A percentile compares a stretch with the other conserved stretches of the same genome.
These are phyloP conservation scores for Tauraco hartlaubi DNA, from an alignment of 2,797 vertebrate genomes.

Conservation along the genomic window DNA sequence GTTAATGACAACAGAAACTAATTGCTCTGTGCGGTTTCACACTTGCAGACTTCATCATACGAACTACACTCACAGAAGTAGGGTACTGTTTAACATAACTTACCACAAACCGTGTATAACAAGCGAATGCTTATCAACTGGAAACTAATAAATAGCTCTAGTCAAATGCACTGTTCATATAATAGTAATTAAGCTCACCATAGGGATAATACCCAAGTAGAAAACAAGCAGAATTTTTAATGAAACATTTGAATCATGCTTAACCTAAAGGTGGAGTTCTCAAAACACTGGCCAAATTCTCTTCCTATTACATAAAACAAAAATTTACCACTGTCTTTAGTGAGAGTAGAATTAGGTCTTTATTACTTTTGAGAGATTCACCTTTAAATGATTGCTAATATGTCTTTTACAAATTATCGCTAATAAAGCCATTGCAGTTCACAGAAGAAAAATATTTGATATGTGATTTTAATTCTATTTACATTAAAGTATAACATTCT, in stretches of 20 bases:
- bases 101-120: background rate
- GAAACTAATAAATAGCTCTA: slow-evolving; percentile 40
- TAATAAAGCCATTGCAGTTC: background rate
- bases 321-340: background rate
- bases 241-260: slow-evolving; percentile 6
- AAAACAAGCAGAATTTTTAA: slow-evolving; percentile 35
- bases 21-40: background rate
- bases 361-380: background rate
- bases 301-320: background rate
- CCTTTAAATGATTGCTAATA: background rate
- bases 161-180: background rate
- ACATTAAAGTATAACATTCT: background rate
- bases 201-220: slow-evolving; percentile 30
- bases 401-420: background rate
- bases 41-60: background rate
- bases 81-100: background rate
- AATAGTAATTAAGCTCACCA: slow-evolving; percentile 27
- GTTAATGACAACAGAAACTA: slow-evolving; percentile 14
- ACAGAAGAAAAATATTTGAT: background rate
- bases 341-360: background rate
- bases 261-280: background rate
- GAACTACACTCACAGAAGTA: background rate
- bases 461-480: background rate
- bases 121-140: background rate
- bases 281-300: background rate